Conservation (phyloP, 2,797 vertebrate species). For the Toxotes lorentzi region DNA sequence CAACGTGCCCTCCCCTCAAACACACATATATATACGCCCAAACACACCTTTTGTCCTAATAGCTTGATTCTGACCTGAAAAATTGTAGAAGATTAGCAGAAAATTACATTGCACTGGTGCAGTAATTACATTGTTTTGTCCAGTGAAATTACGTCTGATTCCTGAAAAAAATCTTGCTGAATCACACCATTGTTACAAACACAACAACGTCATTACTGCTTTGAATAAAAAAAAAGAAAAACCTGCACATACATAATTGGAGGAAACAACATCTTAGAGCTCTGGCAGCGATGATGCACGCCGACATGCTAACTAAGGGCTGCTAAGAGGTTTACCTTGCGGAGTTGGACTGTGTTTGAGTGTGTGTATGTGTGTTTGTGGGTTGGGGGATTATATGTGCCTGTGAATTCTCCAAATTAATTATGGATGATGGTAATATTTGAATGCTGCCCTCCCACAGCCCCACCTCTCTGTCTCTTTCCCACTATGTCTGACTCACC, state of each 20-base stretch:
- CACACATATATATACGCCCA: background rate
- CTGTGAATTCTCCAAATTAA: slow-evolving; percentile 55
- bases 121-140: slow-evolving; percentile 20
- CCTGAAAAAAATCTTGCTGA: background rate
- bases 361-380: slow-evolving; percentile 11
- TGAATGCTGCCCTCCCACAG: slow-evolving; percentile 24
- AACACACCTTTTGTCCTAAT: background rate
- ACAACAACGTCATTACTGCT: background rate
- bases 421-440: slow-evolving; percentile 55
- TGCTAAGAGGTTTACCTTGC: slow-evolving; percentile 8
- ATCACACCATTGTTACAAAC: slow-evolving; percentile 4
- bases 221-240: background rate
- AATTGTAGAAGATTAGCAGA: slow-evolving; percentile 16
- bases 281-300: slow-evolving; percentile 1
- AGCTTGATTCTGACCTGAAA: slow-evolving; percentile 20
- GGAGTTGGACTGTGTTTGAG: background rate
- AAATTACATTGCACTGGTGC: background rate
- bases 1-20: background rate
- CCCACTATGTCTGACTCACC: slow-evolving; percentile 12
- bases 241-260: background rate
- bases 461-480: slow-evolving; percentile 7
- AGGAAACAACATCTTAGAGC: background rate
- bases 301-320: background rate
- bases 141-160: background rate
- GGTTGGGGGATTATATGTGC: slow-evolving; percentile 34